A percentile compares a stretch with the other conserved stretches of the same genome.
Conservation (phyloP, 2,888 invertebrate genomes). For the Eristalis pertinax region DNA sequence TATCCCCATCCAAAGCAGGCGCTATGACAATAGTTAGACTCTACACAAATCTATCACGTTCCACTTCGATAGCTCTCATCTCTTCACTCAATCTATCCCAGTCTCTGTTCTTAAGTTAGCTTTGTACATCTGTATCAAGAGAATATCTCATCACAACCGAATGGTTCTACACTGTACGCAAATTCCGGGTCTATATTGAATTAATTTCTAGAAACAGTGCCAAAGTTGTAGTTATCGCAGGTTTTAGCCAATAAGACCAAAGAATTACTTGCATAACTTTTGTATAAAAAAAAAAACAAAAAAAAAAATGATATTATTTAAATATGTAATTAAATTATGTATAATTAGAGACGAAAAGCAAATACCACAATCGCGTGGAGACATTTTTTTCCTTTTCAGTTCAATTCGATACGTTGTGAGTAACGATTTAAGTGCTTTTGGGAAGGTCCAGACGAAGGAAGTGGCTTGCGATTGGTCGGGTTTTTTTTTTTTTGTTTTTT, state of each 20-base stretch:
- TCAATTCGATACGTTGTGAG: neutral
- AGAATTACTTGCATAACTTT: slow-evolving; percentile 39
- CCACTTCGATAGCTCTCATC: neutral
- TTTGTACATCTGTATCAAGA: neutral
- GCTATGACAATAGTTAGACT: too few species aligned
- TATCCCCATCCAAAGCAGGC: too few species aligned
- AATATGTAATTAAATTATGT: neutral
- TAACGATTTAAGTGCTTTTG: neutral
- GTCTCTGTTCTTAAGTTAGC: neutral
- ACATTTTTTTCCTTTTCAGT: neutral
- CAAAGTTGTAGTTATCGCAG: slow-evolving; percentile 59
- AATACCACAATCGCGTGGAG: neutral
- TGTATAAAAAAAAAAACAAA: slow-evolving; percentile 7
- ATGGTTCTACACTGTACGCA: slow-evolving; percentile 23
- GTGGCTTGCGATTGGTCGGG: neutral
- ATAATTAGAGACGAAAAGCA: neutral
- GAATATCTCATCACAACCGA: slow-evolving; percentile 8
- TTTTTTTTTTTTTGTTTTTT: too few species aligned
- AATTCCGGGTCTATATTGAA: slow-evolving; percentile 25
- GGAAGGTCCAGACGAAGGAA: neutral
- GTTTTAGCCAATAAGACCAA: slow-evolving; percentile 60
- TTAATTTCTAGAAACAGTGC: slow-evolving; percentile 62
- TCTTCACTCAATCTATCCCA: neutral
- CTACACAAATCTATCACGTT: neutral
- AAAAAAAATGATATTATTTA: neutral